Conservation (phyloP, 92 coral and sea anemone genomes). For the Montipora capitata region DNA sequence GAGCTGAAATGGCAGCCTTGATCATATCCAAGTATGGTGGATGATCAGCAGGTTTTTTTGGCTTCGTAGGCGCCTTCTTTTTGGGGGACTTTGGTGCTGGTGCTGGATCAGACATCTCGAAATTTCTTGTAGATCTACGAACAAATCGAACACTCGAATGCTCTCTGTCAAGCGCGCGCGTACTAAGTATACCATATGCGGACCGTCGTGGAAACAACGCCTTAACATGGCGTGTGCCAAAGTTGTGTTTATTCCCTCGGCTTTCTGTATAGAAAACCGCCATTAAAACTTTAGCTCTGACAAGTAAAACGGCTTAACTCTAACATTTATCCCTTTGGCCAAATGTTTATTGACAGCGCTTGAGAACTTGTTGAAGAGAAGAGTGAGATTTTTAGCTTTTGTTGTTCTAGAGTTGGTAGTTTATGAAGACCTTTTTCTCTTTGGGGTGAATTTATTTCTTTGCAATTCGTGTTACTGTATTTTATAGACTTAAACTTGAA, state of each 20-base stretch:
- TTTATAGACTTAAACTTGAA: neutral
- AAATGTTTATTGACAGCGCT: neutral
- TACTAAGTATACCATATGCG: neutral
- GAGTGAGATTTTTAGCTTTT: neutral
- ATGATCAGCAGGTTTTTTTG: conserved; percentile 57
- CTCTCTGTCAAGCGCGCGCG: neutral
- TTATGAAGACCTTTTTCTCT: neutral
- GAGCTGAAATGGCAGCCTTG: conserved; percentile 46
- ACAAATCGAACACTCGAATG: neutral
- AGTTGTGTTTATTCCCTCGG: neutral
- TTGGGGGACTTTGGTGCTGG: conserved; percentile 35
- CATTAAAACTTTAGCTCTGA: neutral
- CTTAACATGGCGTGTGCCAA: conserved; percentile 8
- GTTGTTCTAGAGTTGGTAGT: neutral
- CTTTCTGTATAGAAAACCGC: neutral
- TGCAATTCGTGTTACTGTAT: neutral
- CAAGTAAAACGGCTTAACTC: neutral
- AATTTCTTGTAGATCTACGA: neutral
- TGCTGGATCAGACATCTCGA: conserved; percentile 51
- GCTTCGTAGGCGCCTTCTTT: conserved; percentile 59
- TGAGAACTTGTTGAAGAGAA: neutral
- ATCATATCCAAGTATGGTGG: conserved; percentile 58
- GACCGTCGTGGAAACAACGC: conserved; percentile 9
- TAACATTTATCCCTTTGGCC: neutral
- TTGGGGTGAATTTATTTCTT: neutral